Evolutionary conservation across 1,140 invertebrate genomes (phyloP).

Genomic region (Epicauta chinensis): DNA sequence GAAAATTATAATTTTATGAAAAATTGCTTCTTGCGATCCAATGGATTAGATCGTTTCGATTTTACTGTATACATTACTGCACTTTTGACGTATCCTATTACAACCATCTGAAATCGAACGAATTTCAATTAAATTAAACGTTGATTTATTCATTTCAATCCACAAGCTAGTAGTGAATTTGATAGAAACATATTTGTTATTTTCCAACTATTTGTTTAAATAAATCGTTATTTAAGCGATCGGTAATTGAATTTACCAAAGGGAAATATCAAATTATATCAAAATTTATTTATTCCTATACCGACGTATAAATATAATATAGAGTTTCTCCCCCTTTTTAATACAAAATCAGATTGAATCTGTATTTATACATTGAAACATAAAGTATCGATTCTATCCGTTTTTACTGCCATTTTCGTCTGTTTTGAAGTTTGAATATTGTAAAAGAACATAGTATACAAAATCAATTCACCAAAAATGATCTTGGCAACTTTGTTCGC

Average conservation of each 20-base stretch:
- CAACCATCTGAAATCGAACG: not conserved
- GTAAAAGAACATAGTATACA: conserved; percentile 4
- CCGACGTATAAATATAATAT: not conserved
- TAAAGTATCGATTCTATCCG: not conserved
- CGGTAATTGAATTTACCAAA: too few species aligned
- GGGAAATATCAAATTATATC: not conserved
- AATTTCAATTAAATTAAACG: too few species aligned
- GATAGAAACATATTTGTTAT: too few species aligned
- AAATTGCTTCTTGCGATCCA: too few species aligned
- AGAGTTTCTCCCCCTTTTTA: not conserved
- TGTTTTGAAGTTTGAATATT: conserved; percentile 2
- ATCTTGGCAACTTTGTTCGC: conserved; percentile 12
- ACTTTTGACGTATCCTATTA: too few species aligned
- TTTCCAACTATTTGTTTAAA: not conserved
- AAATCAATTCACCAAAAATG: conserved; percentile 22
- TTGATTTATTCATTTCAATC: too few species aligned
- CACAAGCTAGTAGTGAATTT: too few species aligned
- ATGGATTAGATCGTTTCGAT: too few species aligned
- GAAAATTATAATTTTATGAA: too few species aligned
- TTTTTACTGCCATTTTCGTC: conserved; percentile 6
- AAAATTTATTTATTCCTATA: not conserved
- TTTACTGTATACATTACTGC: too few species aligned
- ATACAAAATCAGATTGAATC: not conserved
- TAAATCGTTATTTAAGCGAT: too few species aligned
- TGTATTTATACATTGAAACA: conserved; percentile 8